Percentiles rank a stretch among this genome's conserved stretches.
Conservation (phyloP, 2,113 vertebrate species). For the Telmatochromis brichardi region DNA sequence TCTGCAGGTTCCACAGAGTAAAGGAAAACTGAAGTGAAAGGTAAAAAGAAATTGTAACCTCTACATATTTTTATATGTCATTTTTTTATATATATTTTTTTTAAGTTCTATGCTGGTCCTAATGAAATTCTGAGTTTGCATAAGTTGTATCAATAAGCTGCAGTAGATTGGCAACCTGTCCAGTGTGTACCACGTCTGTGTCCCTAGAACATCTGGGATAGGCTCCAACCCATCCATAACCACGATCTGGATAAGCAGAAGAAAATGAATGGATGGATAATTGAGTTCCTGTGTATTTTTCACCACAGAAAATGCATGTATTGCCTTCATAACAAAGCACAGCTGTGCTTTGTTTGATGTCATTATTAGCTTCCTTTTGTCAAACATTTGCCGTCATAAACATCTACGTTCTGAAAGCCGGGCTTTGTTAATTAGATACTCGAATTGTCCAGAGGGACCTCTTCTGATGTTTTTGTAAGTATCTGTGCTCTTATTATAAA, state of each 20-base stretch:
- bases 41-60: neutral
- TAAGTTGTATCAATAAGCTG: neutral
- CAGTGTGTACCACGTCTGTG: neutral
- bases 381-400: neutral
- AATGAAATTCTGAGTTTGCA: neutral
- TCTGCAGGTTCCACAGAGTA: neutral
- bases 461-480: neutral
- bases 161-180: neutral
- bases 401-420: neutral
- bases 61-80: neutral
- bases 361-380: neutral
- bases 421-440: neutral
- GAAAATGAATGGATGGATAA: neutral
- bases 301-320: neutral
- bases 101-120: neutral
- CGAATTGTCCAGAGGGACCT: neutral
- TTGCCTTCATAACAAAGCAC: neutral
- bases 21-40: neutral
- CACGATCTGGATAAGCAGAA: neutral
- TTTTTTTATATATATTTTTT: neutral
- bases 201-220: neutral
- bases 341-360: neutral
- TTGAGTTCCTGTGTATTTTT: neutral
- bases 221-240: neutral
- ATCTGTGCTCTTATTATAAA: neutral